phyloP scores from a whole-genome alignment of 2,797 vertebrate genomes.

The Anas acuta region DNA sequence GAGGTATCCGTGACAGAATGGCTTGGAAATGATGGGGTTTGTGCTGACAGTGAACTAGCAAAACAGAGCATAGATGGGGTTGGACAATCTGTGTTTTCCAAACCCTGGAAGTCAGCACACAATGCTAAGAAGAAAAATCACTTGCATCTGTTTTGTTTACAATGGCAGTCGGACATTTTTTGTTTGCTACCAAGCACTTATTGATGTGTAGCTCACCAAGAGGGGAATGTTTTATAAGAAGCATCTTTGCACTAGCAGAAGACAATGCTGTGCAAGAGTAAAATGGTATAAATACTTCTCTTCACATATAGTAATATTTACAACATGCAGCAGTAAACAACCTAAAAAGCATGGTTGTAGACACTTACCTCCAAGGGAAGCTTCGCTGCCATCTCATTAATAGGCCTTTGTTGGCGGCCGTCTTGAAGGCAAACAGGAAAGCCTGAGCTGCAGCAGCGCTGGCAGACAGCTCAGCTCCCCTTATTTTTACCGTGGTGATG shows the following conservation, averaged over 20 bases:
- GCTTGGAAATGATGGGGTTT: neutral
- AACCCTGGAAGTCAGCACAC: constrained; percentile 9
- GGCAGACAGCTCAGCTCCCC: neutral
- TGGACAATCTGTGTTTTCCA: neutral
- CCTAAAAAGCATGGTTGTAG: neutral
- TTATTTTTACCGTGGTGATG: neutral
- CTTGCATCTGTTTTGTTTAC: neutral
- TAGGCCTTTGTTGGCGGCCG: neutral
- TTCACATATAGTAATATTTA: neutral
- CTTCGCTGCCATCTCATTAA: neutral
- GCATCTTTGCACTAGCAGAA: neutral
- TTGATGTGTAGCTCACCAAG: neutral
- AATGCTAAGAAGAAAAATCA: neutral
- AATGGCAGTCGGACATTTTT: neutral
- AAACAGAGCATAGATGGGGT: neutral
- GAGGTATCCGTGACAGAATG: neutral
- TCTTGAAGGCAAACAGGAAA: neutral
- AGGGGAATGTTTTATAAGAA: neutral
- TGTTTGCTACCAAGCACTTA: neutral
- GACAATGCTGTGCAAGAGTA: neutral
- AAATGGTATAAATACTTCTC: neutral
- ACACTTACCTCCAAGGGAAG: neutral
- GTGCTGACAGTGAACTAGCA: constrained; percentile 15
- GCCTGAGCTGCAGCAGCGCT: neutral
- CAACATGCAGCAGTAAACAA: neutral